These are phyloP conservation scores for Metridium senile DNA, from an alignment of 92 coral and sea anemone genomes.

Conservation along the genomic window DNA sequence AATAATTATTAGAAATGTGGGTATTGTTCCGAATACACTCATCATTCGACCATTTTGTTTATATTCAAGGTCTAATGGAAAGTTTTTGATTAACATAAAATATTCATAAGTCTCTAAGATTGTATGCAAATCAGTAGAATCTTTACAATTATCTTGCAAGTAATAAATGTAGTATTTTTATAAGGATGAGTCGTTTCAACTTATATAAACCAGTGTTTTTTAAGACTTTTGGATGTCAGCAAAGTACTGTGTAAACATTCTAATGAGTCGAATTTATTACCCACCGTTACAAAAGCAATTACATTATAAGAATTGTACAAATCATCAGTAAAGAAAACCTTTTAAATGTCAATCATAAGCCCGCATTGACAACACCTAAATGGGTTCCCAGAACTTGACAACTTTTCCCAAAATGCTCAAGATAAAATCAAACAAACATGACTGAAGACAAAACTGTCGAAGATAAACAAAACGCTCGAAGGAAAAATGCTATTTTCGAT, in stretches of 20 bases:
- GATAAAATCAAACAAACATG: neutral
- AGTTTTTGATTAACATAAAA: conserved; percentile 30
- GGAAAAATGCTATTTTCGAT: neutral
- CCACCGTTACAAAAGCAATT: conserved; percentile 21
- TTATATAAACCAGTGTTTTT: too few species aligned
- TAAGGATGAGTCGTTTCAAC: neutral
- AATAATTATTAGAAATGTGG: too few species aligned
- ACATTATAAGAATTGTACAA: conserved; percentile 20
- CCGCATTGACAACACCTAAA: conserved; percentile 7
- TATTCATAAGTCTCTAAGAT: conserved; percentile 23
- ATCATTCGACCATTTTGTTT: conserved; percentile 17
- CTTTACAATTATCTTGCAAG: neutral
- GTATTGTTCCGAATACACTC: neutral
- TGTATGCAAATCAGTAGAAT: conserved; percentile 29
- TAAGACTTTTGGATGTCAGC: neutral
- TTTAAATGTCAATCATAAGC: conserved; percentile 7
- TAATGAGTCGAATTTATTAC: conserved; percentile 4
- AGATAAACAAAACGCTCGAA: conserved; percentile 9
- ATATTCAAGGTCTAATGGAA: conserved; percentile 8
- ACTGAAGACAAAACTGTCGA: conserved; percentile 12
- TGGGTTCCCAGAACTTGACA: conserved; percentile 19
- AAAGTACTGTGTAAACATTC: conserved; percentile 5
- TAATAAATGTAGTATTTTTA: neutral
- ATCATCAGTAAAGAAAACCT: conserved; percentile 14
- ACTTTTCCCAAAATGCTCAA: neutral